Evolutionary conservation across 2,888 invertebrate species (phyloP).

Genomic region (Lepas anatifera): DNA sequence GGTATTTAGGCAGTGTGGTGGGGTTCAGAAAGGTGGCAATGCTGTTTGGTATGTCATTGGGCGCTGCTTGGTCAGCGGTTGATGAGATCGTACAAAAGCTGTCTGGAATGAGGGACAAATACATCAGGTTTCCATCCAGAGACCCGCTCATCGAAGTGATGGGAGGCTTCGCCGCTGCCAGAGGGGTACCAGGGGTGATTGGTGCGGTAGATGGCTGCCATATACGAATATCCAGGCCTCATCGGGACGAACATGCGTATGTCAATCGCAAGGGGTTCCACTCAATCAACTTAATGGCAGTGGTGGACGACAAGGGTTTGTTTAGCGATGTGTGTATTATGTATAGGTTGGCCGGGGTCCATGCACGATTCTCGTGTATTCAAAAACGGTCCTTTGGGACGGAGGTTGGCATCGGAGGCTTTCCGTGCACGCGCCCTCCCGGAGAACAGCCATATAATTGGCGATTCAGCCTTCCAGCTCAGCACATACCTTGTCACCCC

Average conservation of each 20-base stretch:
- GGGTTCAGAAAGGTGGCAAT: too few species aligned
- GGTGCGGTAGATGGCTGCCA: neutral
- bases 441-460: neutral
- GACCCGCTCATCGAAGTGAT: neutral
- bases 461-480: neutral
- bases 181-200: neutral
- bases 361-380: neutral
- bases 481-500: neutral
- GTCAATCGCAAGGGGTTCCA: neutral
- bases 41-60: neutral
- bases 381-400: neutral
- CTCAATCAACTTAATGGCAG: neutral
- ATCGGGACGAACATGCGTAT: neutral
- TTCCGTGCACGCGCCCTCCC: neutral
- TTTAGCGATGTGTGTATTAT: neutral
- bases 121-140: neutral
- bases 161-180: neutral
- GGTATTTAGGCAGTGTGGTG: neutral
- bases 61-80: neutral
- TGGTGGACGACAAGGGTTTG: neutral
- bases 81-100: neutral
- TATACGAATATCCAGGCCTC: neutral
- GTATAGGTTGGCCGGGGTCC: neutral
- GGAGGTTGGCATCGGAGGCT: neutral
- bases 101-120: neutral